Evolutionary conservation across 2,888 invertebrate genomes (phyloP).

Genomic region (Seladonia tumulorum): DNA sequence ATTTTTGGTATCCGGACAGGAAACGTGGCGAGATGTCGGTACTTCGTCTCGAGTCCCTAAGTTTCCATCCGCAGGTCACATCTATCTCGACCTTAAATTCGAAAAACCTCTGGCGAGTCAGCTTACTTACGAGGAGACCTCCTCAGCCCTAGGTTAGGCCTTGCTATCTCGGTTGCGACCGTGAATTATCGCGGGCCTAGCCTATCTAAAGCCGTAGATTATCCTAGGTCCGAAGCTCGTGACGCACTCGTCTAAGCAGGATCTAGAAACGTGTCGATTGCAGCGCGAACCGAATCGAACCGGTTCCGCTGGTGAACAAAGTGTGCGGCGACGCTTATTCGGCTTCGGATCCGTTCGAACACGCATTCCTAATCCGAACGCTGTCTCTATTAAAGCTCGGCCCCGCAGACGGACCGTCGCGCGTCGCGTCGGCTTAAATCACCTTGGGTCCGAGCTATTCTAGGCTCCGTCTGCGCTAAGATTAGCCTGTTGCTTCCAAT

Average conservation of each 20-base stretch:
- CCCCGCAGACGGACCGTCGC: slow-evolving; percentile 7
- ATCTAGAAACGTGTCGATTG: slow-evolving; percentile 53
- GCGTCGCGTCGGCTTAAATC: slow-evolving; percentile 9
- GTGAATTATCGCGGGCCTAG: slow-evolving; percentile 31
- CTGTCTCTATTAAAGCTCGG: slow-evolving; percentile 13
- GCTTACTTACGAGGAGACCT: neutral
- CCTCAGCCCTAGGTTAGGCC: slow-evolving; percentile 26
- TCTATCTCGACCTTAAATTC: neutral
- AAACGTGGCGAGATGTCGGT: neutral
- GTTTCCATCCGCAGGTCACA: neutral
- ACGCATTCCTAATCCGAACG: slow-evolving; percentile 16
- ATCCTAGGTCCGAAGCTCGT: slow-evolving; percentile 46
- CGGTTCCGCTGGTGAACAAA: slow-evolving; percentile 45
- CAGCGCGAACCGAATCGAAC: slow-evolving; percentile 46
- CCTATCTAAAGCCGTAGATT: slow-evolving; percentile 42
- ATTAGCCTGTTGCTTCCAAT: slow-evolving; percentile 28
- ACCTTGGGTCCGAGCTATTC: slow-evolving; percentile 29
- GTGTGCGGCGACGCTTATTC: slow-evolving; percentile 35
- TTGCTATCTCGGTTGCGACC: slow-evolving; percentile 31
- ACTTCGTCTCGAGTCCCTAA: neutral
- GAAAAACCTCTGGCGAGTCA: neutral
- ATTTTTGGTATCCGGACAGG: neutral
- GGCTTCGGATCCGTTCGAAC: neutral
- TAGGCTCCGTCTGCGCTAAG: neutral
- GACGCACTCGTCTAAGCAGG: slow-evolving; percentile 43